Evolutionary conservation across 2,113 vertebrate genomes (phyloP).

Genomic region (Candoia aspera): DNA sequence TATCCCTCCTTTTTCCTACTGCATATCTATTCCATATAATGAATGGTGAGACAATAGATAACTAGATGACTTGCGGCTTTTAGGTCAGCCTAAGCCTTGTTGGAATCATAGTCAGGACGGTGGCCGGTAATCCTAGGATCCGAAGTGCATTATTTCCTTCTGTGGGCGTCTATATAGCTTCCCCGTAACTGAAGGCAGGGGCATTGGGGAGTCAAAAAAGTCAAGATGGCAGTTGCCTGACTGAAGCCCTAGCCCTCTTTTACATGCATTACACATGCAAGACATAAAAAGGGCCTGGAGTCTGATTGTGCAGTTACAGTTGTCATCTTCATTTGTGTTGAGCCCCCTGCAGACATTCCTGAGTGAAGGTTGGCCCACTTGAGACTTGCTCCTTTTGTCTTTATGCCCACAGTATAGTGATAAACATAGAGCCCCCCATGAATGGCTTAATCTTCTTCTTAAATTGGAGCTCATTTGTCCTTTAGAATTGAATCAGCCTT

Average conservation of each 20-base stretch:
- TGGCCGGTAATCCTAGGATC: background rate
- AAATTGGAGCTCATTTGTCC: too few species aligned
- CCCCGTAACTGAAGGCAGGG: background rate
- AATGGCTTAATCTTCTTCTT: too few species aligned
- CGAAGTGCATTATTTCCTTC: background rate
- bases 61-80: background rate
- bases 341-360: too few species aligned
- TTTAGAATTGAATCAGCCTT: too few species aligned
- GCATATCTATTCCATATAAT: slow-evolving; percentile 48
- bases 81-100: background rate
- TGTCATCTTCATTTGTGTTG: too few species aligned
- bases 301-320: too few species aligned
- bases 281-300: background rate
- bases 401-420: too few species aligned
- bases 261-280: background rate
- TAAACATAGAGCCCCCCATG: too few species aligned
- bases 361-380: too few species aligned
- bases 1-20: slow-evolving; percentile 45
- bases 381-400: too few species aligned
- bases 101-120: background rate
- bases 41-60: slow-evolving; percentile 39
- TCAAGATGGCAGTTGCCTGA: background rate
- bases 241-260: background rate
- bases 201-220: background rate
- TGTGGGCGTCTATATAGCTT: background rate